Base-by-base conservation (phyloP, 1,140 invertebrate species). In the Drosophila busckii region DNA sequence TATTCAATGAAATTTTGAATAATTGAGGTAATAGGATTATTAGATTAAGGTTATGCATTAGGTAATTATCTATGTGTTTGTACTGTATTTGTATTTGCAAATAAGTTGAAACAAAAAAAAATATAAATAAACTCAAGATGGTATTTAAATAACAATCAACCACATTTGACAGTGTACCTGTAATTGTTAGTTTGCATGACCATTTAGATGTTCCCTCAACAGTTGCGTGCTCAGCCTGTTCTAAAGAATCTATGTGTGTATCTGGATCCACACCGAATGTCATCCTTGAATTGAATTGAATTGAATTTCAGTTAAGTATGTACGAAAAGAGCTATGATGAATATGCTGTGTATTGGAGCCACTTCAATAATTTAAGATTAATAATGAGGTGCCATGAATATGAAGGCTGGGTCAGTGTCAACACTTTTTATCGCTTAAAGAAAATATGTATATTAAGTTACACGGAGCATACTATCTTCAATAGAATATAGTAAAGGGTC, bases 121-220 rank as follows among this genome's bases (percentile, higher is more conserved):
- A 50, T 10, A 34, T 16, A 40, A 48, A 50, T 13, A 35, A 28
- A 42, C 16, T 16, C 22, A 35, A 49, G 52, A 44, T 40, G 86
- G 26, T 3, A 28, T 58, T n/a, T n/a, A n/a, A n/a, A n/a, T n/a
- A n/a, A n/a, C n/a, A n/a, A n/a, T n/a, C n/a, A n/a, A n/a, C n/a
- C n/a, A n/a, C n/a, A n/a, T n/a, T n/a, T 53, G 87, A 28, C 38
- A 41, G 65, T 87, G 88, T 92, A 97, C 96, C 96, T 96, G 96
- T 98, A 87, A 98, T 96, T 88, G 96, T 96, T 91, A 99, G 97
- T 93, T 99, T 99, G 92, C 97, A 98, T 89, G 97, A 98, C 98
- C 98, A 99, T 91, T 99, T 99, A 88, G 97, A 98, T 85, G 97
- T 99, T 89, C 98, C 98, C 91, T 99, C 98, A 88, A 99, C 94